Conservation (phyloP, 2,113 vertebrate genomes). For the Stegostoma tigrinum region DNA sequence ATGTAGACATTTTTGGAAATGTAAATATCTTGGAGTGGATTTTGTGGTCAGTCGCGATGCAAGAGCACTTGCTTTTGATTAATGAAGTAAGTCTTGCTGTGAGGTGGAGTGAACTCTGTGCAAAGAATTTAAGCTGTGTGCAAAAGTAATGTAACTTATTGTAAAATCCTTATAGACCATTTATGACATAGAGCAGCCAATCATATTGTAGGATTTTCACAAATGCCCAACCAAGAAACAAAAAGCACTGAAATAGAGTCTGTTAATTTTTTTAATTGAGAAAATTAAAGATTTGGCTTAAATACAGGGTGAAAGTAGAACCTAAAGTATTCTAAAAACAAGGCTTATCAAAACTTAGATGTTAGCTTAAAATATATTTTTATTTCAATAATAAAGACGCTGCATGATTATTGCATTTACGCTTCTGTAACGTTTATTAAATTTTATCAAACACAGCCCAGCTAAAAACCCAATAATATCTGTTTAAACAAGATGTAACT, state of each 20-base stretch:
- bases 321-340: neutral
- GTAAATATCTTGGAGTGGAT: too few species aligned
- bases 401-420: neutral
- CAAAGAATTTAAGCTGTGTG: too few species aligned
- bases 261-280: neutral
- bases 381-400: neutral
- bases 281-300: neutral
- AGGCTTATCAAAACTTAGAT: neutral
- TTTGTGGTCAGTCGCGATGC: too few species aligned
- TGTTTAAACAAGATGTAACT: neutral
- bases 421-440: neutral
- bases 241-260: neutral
- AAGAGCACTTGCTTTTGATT: too few species aligned
- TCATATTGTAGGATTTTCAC: neutral
- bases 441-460: neutral
- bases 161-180: neutral
- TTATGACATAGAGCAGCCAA: neutral
- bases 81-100: too few species aligned
- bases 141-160: neutral
- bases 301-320: neutral
- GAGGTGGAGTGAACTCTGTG: too few species aligned
- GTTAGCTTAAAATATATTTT: neutral
- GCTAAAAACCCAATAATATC: neutral
- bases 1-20: too few species aligned
- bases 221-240: neutral